phyloP scores from a whole-genome alignment of 92 coral and sea anemone genomes.

The Porites cylindrica region DNA sequence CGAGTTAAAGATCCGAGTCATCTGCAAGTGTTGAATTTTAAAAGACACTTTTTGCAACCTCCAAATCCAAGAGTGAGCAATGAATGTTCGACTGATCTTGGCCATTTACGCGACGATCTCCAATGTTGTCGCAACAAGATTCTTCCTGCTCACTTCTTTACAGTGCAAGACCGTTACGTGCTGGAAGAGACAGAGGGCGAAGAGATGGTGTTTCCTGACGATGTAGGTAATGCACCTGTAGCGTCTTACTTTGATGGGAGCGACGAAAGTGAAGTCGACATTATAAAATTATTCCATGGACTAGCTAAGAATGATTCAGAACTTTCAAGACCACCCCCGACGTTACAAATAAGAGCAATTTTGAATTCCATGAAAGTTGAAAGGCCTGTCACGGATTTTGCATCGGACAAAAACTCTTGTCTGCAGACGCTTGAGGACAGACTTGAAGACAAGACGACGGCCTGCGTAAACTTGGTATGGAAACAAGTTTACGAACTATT shows the following conservation, averaged over 20 bases:
- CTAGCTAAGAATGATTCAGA: slow-evolving; percentile 26
- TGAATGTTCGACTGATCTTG: slow-evolving; percentile 25
- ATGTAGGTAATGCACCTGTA: background rate
- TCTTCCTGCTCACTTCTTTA: background rate
- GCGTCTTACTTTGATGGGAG: slow-evolving; percentile 33
- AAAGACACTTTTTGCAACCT: slow-evolving; percentile 13
- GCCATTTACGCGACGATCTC: slow-evolving; percentile 12
- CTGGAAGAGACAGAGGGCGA: slow-evolving; percentile 21
- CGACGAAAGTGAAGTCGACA: slow-evolving; percentile 8
- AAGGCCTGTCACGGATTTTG: slow-evolving; percentile 1
- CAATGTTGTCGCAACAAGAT: slow-evolving; percentile 42
- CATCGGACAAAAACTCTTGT: slow-evolving; percentile 16
- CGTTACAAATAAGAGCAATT: slow-evolving; percentile 1
- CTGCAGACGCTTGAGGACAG: background rate
- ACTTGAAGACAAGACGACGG: slow-evolving; percentile 6
- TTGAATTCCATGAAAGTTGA: slow-evolving; percentile 24
- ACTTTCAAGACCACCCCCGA: slow-evolving; percentile 29
- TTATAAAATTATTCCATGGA: slow-evolving; percentile 22
- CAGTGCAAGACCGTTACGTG: slow-evolving; percentile 4
- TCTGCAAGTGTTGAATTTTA: slow-evolving; percentile 49
- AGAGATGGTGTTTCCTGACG: background rate
- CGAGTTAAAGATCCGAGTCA: slow-evolving; percentile 38
- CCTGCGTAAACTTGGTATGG: slow-evolving; percentile 11
- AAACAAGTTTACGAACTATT: background rate
- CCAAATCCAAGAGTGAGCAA: slow-evolving; percentile 17